Percentiles rank a stretch among this genome's conserved stretches.
phyloP scores from a whole-genome alignment of 2,113 vertebrate species.

The Microcebus jonahi region DNA sequence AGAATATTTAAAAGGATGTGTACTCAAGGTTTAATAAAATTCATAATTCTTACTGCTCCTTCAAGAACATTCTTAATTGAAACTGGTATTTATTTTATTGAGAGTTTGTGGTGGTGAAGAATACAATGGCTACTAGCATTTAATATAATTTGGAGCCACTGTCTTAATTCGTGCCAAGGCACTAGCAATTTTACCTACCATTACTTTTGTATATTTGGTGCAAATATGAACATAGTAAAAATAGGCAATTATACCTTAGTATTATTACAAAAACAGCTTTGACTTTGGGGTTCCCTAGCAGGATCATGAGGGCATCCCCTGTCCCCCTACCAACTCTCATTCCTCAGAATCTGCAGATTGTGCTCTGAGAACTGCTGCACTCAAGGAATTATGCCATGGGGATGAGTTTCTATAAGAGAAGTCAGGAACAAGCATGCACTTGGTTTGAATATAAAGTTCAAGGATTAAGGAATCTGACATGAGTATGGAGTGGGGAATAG shows the following conservation, averaged over 20 bases:
- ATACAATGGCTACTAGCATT: fast-evolving
- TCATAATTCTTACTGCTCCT: neutral
- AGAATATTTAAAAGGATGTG: neutral
- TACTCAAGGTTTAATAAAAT: neutral
- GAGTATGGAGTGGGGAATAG: neutral
- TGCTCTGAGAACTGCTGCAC: neutral
- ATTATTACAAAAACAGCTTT: slow-evolving; percentile 5
- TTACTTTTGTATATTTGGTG: neutral
- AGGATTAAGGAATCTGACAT: neutral
- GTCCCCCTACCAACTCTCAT: neutral
- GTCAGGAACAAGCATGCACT: neutral
- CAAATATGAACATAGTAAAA: neutral
- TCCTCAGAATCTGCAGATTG: neutral
- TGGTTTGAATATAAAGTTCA: neutral
- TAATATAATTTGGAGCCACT: neutral
- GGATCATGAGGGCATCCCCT: neutral
- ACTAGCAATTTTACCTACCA: neutral
- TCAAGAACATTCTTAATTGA: neutral
- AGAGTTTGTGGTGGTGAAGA: neutral
- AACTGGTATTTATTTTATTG: neutral
- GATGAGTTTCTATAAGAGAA: neutral
- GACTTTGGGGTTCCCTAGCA: neutral
- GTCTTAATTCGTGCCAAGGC: neutral
- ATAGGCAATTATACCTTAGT: neutral
- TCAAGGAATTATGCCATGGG: neutral